Evolutionary conservation across 1,140 invertebrate genomes (phyloP).

Genomic region (Aphis craccivora): DNA sequence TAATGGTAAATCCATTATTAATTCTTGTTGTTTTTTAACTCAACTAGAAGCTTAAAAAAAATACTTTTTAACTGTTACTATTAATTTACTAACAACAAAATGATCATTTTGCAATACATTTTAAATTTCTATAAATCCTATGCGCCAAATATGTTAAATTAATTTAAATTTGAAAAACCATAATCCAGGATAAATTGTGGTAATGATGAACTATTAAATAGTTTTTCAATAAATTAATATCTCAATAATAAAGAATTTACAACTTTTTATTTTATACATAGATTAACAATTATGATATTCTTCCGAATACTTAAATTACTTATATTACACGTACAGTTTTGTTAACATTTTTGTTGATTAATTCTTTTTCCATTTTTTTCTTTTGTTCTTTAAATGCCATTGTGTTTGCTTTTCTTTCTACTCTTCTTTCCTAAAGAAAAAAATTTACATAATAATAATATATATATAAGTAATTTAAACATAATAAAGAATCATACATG

Average conservation of each 20-base stretch:
- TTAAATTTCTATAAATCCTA: too few species aligned
- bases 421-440: conserved; percentile 74
- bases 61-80: too few species aligned
- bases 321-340: conserved; percentile 51
- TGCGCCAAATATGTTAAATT: too few species aligned
- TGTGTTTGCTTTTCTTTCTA: conserved; percentile 87
- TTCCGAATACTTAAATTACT: background rate
- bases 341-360: conserved; percentile 68
- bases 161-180: too few species aligned
- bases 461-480: conserved; percentile 50
- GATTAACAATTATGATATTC: background rate
- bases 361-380: conserved; percentile 79
- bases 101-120: too few species aligned
- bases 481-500: conserved; percentile 65
- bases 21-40: too few species aligned
- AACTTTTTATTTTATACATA: background rate
- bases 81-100: too few species aligned
- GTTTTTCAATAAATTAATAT: background rate
- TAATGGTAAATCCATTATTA: too few species aligned
- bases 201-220: background rate
- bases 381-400: conserved; percentile 89
- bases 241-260: background rate
- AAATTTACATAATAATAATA: conserved; percentile 4
- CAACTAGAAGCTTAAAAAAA: too few species aligned
- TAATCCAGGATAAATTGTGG: too few species aligned